Conservation (phyloP, 2,888 invertebrate genomes). For the Harpalus rubripes region DNA sequence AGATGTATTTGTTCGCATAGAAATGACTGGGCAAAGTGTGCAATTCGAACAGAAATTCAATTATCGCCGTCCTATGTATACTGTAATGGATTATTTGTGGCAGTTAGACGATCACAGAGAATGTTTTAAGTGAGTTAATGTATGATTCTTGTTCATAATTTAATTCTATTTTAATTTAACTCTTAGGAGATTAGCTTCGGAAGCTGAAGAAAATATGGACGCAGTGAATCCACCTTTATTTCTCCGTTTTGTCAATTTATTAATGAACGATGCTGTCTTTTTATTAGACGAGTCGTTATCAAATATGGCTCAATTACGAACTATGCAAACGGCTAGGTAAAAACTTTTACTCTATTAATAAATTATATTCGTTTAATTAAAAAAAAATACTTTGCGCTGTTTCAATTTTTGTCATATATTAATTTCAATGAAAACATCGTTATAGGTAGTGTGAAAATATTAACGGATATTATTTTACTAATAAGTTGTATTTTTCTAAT, state of each 20-base stretch:
- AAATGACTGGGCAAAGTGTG: conserved; percentile 97
- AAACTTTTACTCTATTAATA: conserved; percentile 12
- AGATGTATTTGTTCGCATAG: conserved; percentile 97
- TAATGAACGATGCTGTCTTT: conserved; percentile 98
- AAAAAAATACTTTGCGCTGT: too few relatives aligned
- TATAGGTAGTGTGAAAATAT: too few relatives aligned
- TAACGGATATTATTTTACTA: too few relatives aligned
- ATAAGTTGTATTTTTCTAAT: too few relatives aligned
- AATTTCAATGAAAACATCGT: too few relatives aligned
- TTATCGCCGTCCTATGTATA: conserved; percentile 96
- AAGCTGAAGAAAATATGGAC: conserved; percentile 93
- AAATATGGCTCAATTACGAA: conserved; percentile 93
- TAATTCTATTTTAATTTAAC: neutral
- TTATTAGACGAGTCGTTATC: conserved; percentile 94
- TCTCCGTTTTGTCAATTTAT: conserved; percentile 95
- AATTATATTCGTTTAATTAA: too few relatives aligned
- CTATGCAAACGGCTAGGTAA: conserved; percentile 87
- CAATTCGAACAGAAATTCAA: conserved; percentile 98
- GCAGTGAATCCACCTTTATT: conserved; percentile 94
- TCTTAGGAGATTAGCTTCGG: conserved; percentile 84
- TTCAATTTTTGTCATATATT: too few relatives aligned
- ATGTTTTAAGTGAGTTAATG: conserved; percentile 84
- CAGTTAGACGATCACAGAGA: conserved; percentile 87
- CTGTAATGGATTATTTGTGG: conserved; percentile 95
- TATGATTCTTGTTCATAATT: conserved; percentile 67